These are phyloP conservation scores for Limnodromus scolopaceus DNA, from an alignment of 2,797 vertebrate species.

Conservation along the genomic window DNA sequence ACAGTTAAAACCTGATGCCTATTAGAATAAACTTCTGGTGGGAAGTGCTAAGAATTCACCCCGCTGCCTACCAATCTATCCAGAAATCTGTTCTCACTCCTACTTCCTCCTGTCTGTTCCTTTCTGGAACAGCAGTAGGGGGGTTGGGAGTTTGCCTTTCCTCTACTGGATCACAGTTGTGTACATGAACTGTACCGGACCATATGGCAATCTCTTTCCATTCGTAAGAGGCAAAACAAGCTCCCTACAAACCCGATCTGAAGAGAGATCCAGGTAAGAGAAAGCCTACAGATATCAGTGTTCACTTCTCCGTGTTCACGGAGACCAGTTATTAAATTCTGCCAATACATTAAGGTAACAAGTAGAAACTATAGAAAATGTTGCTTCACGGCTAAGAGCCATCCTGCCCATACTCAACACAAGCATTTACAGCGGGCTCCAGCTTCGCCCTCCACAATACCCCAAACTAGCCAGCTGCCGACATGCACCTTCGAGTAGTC, in stretches of 20 bases:
- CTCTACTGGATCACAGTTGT: slow-evolving; percentile 60
- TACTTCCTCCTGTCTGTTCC: slow-evolving; percentile 66
- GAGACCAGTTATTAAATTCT: neutral
- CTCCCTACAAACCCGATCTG: neutral
- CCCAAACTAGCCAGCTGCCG: neutral
- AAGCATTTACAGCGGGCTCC: neutral
- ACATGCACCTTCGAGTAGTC: neutral
- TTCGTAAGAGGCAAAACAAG: slow-evolving; percentile 14
- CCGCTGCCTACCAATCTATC: slow-evolving; percentile 54
- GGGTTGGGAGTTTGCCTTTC: slow-evolving; percentile 61
- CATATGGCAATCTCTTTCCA: slow-evolving; percentile 41
- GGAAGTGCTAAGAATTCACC: slow-evolving; percentile 68
- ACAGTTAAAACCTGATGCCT: neutral
- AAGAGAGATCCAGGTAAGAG: neutral
- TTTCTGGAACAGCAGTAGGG: slow-evolving; percentile 54
- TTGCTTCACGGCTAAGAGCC: neutral
- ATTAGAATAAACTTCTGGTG: slow-evolving; percentile 63
- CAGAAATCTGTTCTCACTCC: slow-evolving; percentile 68
- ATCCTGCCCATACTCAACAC: neutral
- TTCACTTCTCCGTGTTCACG: neutral
- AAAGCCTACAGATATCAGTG: neutral
- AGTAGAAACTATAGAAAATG: neutral
- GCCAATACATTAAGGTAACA: neutral
- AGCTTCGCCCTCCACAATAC: neutral
- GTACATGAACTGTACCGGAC: slow-evolving; percentile 35